These are phyloP conservation scores for Drosophila orosa DNA, from an alignment of 1,140 invertebrate genomes.

Conservation along the genomic window DNA sequence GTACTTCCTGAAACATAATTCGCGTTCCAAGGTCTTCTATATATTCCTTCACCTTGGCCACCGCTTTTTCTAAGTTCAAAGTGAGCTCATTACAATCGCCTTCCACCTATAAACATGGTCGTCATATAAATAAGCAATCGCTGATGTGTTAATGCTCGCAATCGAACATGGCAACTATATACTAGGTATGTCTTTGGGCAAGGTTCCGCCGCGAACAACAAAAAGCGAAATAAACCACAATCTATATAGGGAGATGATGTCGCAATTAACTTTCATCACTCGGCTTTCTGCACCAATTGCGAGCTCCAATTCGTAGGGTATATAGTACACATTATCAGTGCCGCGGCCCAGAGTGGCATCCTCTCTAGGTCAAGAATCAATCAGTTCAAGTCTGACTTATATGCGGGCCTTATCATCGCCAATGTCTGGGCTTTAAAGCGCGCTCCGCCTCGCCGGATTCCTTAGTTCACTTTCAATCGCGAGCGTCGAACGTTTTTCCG, in stretches of 20 bases:
- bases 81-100: constrained; percentile 28
- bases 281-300: constrained; percentile 78
- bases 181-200: constrained; percentile 34
- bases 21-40: constrained; percentile 22
- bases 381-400: constrained; percentile 65
- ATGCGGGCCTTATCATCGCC: constrained; percentile 29
- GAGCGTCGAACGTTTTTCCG: constrained; percentile 53
- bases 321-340: constrained; percentile 49
- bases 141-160: constrained; percentile 4
- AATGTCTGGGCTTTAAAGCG: constrained; percentile 63
- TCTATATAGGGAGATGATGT: constrained; percentile 46
- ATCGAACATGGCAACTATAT: constrained; percentile 49
- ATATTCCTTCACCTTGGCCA: constrained; percentile 42
- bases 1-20: constrained; percentile 30
- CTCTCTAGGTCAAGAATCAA: constrained; percentile 80
- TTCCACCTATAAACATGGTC: constrained; percentile 17
- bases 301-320: constrained; percentile 41
- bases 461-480: constrained; percentile 67
- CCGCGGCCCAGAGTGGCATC: constrained; percentile 45
- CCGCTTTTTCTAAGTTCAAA: constrained; percentile 39
- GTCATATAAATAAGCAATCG: constrained; percentile 7
- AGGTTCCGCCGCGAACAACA: constrained; percentile 36
- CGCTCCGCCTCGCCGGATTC: constrained; percentile 38
- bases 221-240: constrained; percentile 11
- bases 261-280: constrained; percentile 73